Base-by-base conservation (phyloP, 1,140 invertebrate species). In the Eufriesea mexicana region DNA sequence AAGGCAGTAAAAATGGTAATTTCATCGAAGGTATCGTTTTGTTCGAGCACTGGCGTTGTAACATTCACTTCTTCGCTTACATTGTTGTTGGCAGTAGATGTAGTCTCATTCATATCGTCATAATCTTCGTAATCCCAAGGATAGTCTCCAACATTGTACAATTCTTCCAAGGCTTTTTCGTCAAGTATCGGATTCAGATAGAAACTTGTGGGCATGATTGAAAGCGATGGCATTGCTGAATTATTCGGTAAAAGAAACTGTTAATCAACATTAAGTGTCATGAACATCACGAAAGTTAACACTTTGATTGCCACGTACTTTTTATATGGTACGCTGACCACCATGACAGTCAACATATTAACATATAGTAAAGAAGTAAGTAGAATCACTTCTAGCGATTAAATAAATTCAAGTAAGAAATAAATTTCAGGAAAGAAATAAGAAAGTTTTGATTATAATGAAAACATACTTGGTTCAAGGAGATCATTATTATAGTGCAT, bases 91-190 rank as follows among this genome's bases (percentile, higher is more conserved):
- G 20, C 61, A 59, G 5, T 20, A 0, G 10, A 55, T 2, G 6
- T n/a, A 16, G 47, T 47, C 14, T 59, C 51, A 5, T 67, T 67
- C 9, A 23, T 57, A 47, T 74, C 35, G 5, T 82, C 86, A 57
- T 84, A 76, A 76, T 84, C 28, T 6, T 90, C 85, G 54, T 89
- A 92, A 86, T 91, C 89, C 49, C 85, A 79, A 10, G 77, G 59
- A 68, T 87, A 85, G 62, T 86, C 84, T 12, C 70, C 79, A 42
- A 85, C 73, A 67, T 93, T 82, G 90, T 68, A 83, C 89, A 94
- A 71, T 89, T 90, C 89, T 9, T 91, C 70, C 9, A 79, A 18
- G 0, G 70, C 42, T 18, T 81, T 66, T 14, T 35, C 67, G 9
- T 83, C 70, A 61, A 84, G 8, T 0, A 83, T 73, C 10, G 87